A percentile compares a stretch with the other conserved stretches of the same genome.
phyloP scores from a whole-genome alignment of 92 coral and sea anemone genomes.

The Meandrina meandrites region DNA sequence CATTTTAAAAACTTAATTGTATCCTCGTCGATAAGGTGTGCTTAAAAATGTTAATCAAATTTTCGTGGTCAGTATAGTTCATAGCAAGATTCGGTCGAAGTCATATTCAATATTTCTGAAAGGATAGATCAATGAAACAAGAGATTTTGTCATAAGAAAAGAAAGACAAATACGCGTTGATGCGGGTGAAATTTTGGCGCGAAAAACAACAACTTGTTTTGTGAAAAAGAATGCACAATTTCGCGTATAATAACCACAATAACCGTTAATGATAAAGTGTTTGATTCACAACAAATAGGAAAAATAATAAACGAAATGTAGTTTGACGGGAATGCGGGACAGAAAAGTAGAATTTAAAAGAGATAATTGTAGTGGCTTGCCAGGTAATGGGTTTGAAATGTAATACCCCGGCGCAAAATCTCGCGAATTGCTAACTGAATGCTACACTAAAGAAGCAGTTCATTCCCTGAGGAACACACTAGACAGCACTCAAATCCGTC shows the following conservation, averaged over 20 bases:
- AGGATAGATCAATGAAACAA: not conserved
- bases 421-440: not conserved
- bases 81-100: not conserved
- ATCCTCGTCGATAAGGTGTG: not conserved
- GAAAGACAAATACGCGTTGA: not conserved
- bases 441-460: too few relatives aligned
- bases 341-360: too few relatives aligned
- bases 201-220: not conserved
- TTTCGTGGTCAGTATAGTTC: not conserved
- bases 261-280: too few relatives aligned
- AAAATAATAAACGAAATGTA: too few relatives aligned
- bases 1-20: not conserved
- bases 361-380: not conserved
- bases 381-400: not conserved
- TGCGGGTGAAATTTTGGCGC: not conserved
- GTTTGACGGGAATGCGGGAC: too few relatives aligned
- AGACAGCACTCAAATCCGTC: too few relatives aligned
- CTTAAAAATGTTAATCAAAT: not conserved
- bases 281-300: too few relatives aligned
- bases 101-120: not conserved
- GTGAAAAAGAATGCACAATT: not conserved
- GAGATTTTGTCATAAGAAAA: not conserved
- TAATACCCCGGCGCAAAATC: not conserved
- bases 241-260: not conserved
- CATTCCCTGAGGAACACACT: too few relatives aligned